Conservation (phyloP, 1,140 invertebrate species). For the Conus ventricosus region DNA sequence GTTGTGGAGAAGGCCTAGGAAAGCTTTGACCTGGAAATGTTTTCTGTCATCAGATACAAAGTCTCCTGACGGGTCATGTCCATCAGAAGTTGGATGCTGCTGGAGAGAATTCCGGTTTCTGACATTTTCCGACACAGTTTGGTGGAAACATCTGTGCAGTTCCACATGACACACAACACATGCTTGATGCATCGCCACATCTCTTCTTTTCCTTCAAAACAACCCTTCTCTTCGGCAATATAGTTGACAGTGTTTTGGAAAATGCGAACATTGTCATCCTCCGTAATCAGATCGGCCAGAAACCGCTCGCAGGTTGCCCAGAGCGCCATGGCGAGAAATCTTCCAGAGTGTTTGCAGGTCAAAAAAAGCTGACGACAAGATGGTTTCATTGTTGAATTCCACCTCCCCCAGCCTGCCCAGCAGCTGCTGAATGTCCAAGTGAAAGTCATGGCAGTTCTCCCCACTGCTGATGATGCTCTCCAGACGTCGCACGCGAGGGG, state of each 20-base stretch:
- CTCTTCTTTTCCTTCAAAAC: slow-evolving; percentile 8
- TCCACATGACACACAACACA: slow-evolving; percentile 39
- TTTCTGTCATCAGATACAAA: slow-evolving; percentile 43
- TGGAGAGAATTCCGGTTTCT: slow-evolving; percentile 19
- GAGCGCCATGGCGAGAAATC: slow-evolving; percentile 21
- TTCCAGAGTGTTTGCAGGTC: slow-evolving; percentile 23
- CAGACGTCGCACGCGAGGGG: neutral
- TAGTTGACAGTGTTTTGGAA: slow-evolving; percentile 1
- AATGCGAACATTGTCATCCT: slow-evolving; percentile 24
- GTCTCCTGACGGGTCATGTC: slow-evolving; percentile 16
- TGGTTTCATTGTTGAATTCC: neutral
- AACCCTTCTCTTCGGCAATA: slow-evolving; percentile 70
- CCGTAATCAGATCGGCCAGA: slow-evolving; percentile 21
- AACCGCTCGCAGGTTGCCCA: slow-evolving; percentile 21
- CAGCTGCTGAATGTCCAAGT: slow-evolving; percentile 27
- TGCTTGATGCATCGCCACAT: slow-evolving; percentile 31
- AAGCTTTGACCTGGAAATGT: slow-evolving; percentile 54
- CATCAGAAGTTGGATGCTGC: slow-evolving; percentile 15
- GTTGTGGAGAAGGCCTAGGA: slow-evolving; percentile 60
- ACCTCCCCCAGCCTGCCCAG: neutral
- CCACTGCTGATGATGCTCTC: slow-evolving; percentile 19
- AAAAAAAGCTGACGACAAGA: neutral
- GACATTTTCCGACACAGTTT: slow-evolving; percentile 31
- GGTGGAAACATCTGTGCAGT: slow-evolving; percentile 26
- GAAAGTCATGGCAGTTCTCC: slow-evolving; percentile 13